Evolutionary conservation across 2,113 vertebrate genomes (phyloP).

Genomic region (Cynocephalus volans): DNA sequence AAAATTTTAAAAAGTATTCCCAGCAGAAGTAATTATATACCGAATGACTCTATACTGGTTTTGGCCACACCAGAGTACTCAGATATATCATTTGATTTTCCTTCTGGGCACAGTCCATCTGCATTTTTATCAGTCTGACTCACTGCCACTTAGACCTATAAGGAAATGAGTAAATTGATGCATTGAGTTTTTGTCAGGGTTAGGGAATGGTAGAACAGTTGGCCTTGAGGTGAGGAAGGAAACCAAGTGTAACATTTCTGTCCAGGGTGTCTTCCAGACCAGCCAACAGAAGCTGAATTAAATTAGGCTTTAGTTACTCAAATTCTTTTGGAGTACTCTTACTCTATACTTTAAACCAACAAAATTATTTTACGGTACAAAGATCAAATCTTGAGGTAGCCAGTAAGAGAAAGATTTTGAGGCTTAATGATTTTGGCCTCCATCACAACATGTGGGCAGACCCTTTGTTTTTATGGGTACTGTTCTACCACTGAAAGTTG

Average conservation of each 20-base stretch:
- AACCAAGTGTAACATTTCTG: not conserved
- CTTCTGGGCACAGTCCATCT: not conserved
- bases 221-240: not conserved
- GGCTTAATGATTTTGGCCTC: not conserved
- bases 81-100: conserved; percentile 53
- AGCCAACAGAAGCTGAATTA: not conserved
- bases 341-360: not conserved
- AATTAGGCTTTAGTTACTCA: not conserved
- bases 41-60: not conserved
- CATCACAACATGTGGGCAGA: not conserved
- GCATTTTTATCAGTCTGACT: not conserved
- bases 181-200: not conserved
- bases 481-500: not conserved
- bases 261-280: not conserved
- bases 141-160: not conserved
- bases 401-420: conserved; percentile 22
- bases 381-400: not conserved
- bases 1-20: no score
- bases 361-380: not conserved
- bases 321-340: not conserved
- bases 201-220: not conserved
- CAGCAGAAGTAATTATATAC: not conserved
- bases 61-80: not conserved
- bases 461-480: not conserved
- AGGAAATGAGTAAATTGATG: not conserved